phyloP scores from a whole-genome alignment of 2,797 vertebrate genomes.

The Sebastes steindachneri region DNA sequence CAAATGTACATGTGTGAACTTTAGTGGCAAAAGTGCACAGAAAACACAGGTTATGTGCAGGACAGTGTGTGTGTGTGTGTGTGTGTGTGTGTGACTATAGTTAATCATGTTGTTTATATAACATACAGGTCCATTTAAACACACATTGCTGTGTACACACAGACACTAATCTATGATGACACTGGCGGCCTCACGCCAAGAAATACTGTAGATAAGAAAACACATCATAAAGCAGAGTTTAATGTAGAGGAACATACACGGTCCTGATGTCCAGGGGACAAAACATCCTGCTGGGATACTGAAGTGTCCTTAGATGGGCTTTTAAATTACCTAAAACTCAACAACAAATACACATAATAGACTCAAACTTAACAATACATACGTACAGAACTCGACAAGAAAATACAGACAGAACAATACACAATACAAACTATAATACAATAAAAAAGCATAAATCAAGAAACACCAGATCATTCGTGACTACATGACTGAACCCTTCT shows the following conservation, averaged over 20 bases:
- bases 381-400: background rate
- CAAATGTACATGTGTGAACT: background rate
- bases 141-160: background rate
- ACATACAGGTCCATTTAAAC: background rate
- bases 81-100: too few species aligned
- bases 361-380: background rate
- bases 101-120: background rate
- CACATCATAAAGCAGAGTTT: background rate
- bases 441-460: too few species aligned
- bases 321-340: background rate
- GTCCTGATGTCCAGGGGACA: background rate
- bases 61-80: background rate
- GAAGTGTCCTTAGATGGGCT: background rate
- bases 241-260: background rate
- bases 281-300: background rate
- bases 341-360: background rate
- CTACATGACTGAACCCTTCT: too few species aligned
- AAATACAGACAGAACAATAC: too few species aligned
- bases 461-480: too few species aligned
- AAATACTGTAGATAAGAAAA: background rate
- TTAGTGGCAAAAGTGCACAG: background rate
- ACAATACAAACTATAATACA: too few species aligned
- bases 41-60: background rate
- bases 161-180: background rate
- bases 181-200: background rate